Conservation (phyloP, 2,888 invertebrate genomes). For the Noctua fimbriata region DNA sequence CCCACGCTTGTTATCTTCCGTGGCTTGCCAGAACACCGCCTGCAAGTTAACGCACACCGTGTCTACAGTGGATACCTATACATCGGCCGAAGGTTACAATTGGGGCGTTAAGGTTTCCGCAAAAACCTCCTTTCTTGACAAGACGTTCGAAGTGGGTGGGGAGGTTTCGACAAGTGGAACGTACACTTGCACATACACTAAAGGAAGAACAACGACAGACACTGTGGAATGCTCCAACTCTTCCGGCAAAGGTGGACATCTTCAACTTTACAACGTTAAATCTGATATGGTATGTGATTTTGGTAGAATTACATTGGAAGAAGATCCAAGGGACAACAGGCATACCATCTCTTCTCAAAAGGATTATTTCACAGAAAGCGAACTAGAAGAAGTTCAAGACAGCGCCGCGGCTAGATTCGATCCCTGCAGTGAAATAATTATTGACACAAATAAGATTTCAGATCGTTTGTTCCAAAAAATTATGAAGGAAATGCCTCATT, state of each 20-base stretch:
- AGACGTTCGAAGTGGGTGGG: conserved; percentile 24
- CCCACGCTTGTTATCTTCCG: conserved; percentile 13
- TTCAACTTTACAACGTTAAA: conserved; percentile 11
- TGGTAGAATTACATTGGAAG: conserved; percentile 12
- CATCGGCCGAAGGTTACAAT: conserved; percentile 22
- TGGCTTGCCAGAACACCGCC: not conserved
- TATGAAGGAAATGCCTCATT: not conserved
- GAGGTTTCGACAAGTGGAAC: not conserved
- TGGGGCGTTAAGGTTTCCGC: conserved; percentile 22
- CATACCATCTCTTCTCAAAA: not conserved
- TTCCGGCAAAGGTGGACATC: conserved; percentile 1
- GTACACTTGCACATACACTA: not conserved
- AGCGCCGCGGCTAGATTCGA: not conserved
- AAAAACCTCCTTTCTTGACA: not conserved
- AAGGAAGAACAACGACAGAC: conserved; percentile 7
- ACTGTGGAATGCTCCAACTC: conserved; percentile 13
- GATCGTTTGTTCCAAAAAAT: conserved; percentile 21
- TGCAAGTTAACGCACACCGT: conserved; percentile 16
- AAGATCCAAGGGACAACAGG: not conserved
- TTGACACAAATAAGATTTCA: conserved; percentile 4
- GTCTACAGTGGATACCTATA: conserved; percentile 16
- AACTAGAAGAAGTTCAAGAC: conserved; percentile 1
- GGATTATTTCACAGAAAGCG: conserved; percentile 6
- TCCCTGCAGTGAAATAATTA: not conserved
- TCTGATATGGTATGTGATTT: conserved; percentile 23